Conservation (phyloP, 2,888 invertebrate species). For the Operophtera brumata region DNA sequence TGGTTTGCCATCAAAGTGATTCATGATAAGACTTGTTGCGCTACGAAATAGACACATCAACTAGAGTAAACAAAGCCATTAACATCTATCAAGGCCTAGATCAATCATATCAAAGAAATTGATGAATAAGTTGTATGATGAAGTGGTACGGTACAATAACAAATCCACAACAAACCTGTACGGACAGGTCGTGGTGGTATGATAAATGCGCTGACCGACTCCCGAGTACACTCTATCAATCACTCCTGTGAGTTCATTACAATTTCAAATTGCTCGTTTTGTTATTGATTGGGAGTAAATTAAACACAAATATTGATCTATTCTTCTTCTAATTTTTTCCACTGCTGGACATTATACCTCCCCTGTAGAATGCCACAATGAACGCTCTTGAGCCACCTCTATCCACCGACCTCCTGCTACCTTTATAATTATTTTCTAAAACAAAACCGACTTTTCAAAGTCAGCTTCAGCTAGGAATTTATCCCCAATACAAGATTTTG, state of each 20-base stretch:
- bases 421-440: too few species aligned
- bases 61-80: constrained; percentile 8
- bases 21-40: constrained; percentile 22
- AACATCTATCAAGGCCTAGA: constrained; percentile 9
- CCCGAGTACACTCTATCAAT: constrained; percentile 52
- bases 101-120: constrained; percentile 18
- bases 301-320: constrained; percentile 41
- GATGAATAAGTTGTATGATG: constrained; percentile 28
- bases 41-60: constrained; percentile 21
- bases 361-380: too few species aligned
- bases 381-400: too few species aligned
- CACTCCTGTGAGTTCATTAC: constrained; percentile 65
- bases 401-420: too few species aligned
- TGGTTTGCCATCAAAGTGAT: constrained; percentile 6
- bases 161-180: constrained; percentile 37
- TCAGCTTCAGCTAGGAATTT: too few species aligned
- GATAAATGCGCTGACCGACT: constrained; percentile 48
- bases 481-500: too few species aligned
- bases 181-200: constrained; percentile 42
- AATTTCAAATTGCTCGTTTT: constrained; percentile 62
- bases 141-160: constrained; percentile 38
- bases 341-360: too few species aligned
- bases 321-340: too few species aligned
- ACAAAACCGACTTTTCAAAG: too few species aligned
- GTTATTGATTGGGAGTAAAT: constrained; percentile 53